Evolutionary conservation across 2,888 invertebrate genomes (phyloP).

Genomic region (Biston stratarius): DNA sequence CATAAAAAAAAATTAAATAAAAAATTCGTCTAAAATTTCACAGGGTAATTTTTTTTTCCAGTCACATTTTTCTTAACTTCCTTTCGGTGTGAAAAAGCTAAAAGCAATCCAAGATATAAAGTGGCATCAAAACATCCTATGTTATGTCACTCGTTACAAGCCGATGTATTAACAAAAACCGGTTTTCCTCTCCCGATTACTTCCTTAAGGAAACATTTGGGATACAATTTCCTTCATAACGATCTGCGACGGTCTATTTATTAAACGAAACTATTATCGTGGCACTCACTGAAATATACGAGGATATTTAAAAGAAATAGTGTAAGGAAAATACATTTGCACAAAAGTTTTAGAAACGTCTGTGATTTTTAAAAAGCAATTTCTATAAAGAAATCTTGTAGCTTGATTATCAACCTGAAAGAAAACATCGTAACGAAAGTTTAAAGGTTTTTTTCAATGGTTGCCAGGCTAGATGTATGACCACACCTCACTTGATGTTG

Average conservation of each 20-base stretch:
- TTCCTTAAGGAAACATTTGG: constrained; percentile 52
- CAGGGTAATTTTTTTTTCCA: not conserved
- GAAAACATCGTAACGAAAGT: too few species aligned
- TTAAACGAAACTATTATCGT: not conserved
- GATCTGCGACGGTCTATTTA: constrained; percentile 30
- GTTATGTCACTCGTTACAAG: constrained; percentile 20
- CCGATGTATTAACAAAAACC: constrained; percentile 39
- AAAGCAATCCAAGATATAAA: constrained; percentile 14
- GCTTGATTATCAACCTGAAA: too few species aligned
- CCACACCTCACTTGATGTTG: too few species aligned
- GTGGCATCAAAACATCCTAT: constrained; percentile 25
- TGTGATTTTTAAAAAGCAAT: not conserved
- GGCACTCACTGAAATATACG: not conserved
- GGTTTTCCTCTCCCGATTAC: constrained; percentile 48
- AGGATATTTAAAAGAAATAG: not conserved
- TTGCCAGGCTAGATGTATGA: too few species aligned
- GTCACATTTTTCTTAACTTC: not conserved
- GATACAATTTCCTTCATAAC: constrained; percentile 38
- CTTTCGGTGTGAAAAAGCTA: constrained; percentile 15
- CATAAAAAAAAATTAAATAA: too few species aligned
- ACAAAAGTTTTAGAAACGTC: not conserved
- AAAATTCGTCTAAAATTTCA: too few species aligned
- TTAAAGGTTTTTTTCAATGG: too few species aligned
- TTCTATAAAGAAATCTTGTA: too few species aligned
- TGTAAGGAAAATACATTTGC: not conserved